These are phyloP conservation scores for Drosophila nikananu DNA, from an alignment of 1,140 invertebrate species.

Conservation along the genomic window DNA sequence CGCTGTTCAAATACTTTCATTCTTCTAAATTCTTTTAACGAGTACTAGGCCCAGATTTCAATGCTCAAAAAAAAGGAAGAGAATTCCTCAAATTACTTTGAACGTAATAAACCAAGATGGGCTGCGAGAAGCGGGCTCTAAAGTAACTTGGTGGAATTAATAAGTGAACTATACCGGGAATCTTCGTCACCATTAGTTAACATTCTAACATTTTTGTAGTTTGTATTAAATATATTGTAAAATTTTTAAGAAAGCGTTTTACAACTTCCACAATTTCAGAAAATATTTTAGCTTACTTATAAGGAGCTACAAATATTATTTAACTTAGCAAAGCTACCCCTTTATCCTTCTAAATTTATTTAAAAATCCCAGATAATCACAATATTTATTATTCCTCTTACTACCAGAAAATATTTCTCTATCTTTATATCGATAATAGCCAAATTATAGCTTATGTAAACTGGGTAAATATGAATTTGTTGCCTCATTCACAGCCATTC, in stretches of 20 bases:
- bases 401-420: neutral
- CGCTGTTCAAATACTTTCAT: conserved; percentile 17
- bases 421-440: neutral
- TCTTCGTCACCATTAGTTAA: no score
- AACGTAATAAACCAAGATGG: neutral
- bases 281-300: neutral
- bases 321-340: neutral
- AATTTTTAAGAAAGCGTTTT: neutral
- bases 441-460: conserved; percentile 9
- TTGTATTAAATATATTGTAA: no score
- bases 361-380: neutral
- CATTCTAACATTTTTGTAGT: no score
- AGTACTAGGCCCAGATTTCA: neutral
- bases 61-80: neutral
- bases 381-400: neutral
- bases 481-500: conserved; percentile 16
- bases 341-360: neutral
- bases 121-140: neutral
- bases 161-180: neutral
- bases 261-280: neutral
- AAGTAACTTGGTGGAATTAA: neutral
- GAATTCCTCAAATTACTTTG: neutral
- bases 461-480: conserved; percentile 8
- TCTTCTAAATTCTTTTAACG: conserved; percentile 1
- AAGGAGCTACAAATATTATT: no score